Percentiles rank a stretch among this genome's conserved stretches.
Conservation (phyloP, 2,113 vertebrate genomes). For the Malurus elegans region DNA sequence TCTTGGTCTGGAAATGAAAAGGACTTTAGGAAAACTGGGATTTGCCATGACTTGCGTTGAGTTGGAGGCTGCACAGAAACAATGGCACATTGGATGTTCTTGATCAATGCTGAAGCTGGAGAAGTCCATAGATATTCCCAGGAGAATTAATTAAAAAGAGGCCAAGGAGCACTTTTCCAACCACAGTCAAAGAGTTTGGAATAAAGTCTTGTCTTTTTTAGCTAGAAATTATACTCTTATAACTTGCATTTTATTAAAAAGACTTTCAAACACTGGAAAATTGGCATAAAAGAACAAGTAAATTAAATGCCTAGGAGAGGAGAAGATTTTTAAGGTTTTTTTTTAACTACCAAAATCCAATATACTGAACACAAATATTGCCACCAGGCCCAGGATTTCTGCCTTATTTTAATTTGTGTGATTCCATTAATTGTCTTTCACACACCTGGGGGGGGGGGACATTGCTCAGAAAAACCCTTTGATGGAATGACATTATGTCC, state of each 20-base stretch:
- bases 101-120: neutral
- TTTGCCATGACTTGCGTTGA: neutral
- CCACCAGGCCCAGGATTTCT: neutral
- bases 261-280: constrained; percentile 22
- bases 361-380: neutral
- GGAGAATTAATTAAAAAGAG: neutral
- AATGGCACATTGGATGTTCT: neutral
- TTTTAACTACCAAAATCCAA: neutral
- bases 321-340: neutral
- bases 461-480: neutral
- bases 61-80: neutral
- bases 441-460: neutral
- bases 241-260: neutral
- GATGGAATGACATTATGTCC: neutral
- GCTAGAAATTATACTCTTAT: neutral
- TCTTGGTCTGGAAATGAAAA: neutral
- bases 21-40: neutral
- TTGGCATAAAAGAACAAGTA: neutral
- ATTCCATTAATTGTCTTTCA: neutral
- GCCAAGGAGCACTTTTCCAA: neutral
- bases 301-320: neutral
- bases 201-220: neutral
- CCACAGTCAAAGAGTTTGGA: constrained; percentile 1
- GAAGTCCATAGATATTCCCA: neutral
- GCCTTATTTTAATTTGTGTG: neutral